Conservation (phyloP, 2,113 vertebrate genomes). For the Atlantisia rogersi region DNA sequence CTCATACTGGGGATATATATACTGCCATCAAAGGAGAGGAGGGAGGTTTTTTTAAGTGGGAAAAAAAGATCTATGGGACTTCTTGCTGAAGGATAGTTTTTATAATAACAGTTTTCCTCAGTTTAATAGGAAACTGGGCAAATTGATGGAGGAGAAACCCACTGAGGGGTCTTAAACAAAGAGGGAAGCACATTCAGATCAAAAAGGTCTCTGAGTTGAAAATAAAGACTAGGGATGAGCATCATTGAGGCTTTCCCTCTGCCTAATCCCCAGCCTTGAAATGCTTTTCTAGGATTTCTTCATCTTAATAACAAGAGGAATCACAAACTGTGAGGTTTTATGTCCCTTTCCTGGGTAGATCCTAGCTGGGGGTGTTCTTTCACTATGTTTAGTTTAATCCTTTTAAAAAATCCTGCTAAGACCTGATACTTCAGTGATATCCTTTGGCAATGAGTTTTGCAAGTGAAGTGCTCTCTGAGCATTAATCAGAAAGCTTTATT, state of each 20-base stretch:
- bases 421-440: not conserved
- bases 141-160: not conserved
- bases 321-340: not conserved
- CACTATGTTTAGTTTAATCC: not conserved
- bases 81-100: not conserved
- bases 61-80: not conserved
- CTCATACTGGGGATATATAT: too few species aligned
- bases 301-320: not conserved
- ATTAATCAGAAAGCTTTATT: slow-evolving; percentile 25
- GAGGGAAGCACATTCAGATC: not conserved
- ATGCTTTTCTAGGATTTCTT: not conserved
- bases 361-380: slow-evolving; percentile 29
- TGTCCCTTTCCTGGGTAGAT: not conserved
- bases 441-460: slow-evolving; percentile 48
- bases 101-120: not conserved
- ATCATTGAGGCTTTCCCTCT: not conserved
- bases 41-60: not conserved
- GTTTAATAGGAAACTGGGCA: not conserved
- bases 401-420: slow-evolving; percentile 18
- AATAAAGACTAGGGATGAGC: not conserved
- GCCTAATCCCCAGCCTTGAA: not conserved
- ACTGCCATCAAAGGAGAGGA: not conserved
- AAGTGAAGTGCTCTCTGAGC: not conserved
- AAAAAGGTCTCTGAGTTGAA: not conserved
- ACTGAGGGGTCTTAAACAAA: not conserved